Percentiles rank a stretch among this genome's conserved stretches.
Evolutionary conservation across 2,797 vertebrate genomes (phyloP).

Genomic region (Callimico goeldii): DNA sequence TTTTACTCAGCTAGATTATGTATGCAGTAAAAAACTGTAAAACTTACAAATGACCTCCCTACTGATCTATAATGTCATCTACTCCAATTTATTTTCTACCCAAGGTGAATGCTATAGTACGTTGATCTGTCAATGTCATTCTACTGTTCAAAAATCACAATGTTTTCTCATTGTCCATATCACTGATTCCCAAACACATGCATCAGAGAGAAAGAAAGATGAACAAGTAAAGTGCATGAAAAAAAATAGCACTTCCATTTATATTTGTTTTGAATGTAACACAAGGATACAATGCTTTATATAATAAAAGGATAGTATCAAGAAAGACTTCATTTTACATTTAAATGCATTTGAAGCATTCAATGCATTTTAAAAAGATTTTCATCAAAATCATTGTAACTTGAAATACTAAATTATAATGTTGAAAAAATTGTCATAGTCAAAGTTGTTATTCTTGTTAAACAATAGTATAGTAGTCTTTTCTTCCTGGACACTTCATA

Average conservation of each 20-base stretch:
- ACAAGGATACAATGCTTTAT: neutral
- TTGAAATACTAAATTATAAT: neutral
- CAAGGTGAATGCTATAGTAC: neutral
- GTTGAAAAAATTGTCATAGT: neutral
- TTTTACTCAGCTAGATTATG: neutral
- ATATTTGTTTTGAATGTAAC: neutral
- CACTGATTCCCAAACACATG: neutral
- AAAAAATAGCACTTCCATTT: neutral
- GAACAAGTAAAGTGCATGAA: neutral
- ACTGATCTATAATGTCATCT: neutral
- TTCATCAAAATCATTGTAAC: neutral
- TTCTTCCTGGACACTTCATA: neutral
- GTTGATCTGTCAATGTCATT: neutral
- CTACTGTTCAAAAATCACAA: neutral
- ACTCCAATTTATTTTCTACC: neutral
- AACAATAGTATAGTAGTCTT: neutral
- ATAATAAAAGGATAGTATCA: neutral
- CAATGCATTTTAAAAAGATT: neutral
- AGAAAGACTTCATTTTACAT: conserved; percentile 1
- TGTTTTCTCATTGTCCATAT: neutral
- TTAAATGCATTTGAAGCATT: neutral
- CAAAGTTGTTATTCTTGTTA: neutral
- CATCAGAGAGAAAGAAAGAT: neutral
- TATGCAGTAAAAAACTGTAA: neutral
- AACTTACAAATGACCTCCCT: neutral